Conservation (phyloP, 35 echinoderm and acorn worm genomes). For the Ophiothrix spiculata region DNA sequence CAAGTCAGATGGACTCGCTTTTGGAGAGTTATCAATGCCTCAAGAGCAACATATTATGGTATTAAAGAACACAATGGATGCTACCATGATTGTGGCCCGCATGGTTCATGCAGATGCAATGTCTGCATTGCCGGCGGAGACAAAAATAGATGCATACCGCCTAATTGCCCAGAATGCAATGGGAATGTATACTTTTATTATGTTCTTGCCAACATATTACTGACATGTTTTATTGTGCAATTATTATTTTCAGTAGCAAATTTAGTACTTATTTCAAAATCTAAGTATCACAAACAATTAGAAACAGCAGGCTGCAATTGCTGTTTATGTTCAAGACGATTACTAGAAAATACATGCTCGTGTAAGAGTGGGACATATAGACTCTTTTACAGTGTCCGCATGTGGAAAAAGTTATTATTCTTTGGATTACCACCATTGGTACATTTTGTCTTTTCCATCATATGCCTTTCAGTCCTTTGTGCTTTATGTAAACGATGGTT, state of each 20-base stretch:
- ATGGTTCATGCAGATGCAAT: constrained; percentile 59
- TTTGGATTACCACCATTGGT: background rate
- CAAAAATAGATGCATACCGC: constrained; percentile 19
- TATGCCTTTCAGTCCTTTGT: constrained; percentile 12
- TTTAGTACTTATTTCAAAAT: background rate
- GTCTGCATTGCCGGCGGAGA: constrained; percentile 60
- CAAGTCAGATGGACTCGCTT: constrained; percentile 45
- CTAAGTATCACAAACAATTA: background rate
- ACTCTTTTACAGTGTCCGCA: background rate
- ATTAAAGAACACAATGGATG: constrained; percentile 9
- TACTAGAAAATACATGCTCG: background rate
- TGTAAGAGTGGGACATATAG: background rate
- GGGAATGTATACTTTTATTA: constrained; percentile 22
- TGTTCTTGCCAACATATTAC: constrained; percentile 10
- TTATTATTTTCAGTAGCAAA: constrained; percentile 10
- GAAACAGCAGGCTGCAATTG: background rate
- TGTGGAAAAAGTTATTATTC: background rate
- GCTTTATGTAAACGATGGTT: constrained; percentile 30
- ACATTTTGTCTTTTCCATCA: constrained; percentile 22
- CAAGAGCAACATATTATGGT: constrained; percentile 27
- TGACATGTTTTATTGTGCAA: constrained; percentile 19
- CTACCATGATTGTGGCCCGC: constrained; percentile 63
- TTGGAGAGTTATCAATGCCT: constrained; percentile 10
- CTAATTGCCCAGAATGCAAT: constrained; percentile 55
- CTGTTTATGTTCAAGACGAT: background rate